A percentile compares a stretch with the other conserved stretches of the same genome.
Evolutionary conservation across 2,797 vertebrate genomes (phyloP).

Genomic region (Pteronotus mesoamericanus): DNA sequence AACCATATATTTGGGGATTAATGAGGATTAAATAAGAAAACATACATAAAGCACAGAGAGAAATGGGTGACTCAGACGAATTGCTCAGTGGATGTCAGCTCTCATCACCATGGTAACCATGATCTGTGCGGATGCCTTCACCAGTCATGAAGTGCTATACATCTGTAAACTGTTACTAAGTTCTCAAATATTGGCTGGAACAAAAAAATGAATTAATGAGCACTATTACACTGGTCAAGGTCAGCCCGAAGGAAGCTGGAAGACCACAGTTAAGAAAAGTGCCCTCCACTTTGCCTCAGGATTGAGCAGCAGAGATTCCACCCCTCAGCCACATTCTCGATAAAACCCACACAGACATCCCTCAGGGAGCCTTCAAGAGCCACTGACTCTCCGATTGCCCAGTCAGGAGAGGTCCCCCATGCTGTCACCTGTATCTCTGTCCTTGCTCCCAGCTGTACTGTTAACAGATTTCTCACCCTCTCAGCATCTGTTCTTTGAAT

Average conservation of each 20-base stretch:
- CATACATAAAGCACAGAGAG: not conserved
- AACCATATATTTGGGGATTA: no score
- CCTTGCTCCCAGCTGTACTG: not conserved
- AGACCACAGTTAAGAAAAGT: not conserved
- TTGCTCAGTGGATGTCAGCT: not conserved
- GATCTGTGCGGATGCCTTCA: not conserved
- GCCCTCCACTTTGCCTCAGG: not conserved
- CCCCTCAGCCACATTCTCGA: not conserved
- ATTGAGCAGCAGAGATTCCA: not conserved
- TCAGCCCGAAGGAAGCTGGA: not conserved
- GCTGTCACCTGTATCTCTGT: not conserved
- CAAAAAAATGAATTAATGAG: not conserved
- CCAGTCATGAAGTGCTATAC: not conserved
- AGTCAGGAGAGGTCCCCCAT: not conserved
- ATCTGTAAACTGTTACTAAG: no score
- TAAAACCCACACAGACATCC: not conserved
- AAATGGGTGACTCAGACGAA: not conserved
- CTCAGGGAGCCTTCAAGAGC: not conserved
- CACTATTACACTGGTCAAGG: not conserved
- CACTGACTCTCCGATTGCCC: not conserved
- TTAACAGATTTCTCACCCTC: not conserved
- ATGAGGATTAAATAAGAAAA: not conserved
- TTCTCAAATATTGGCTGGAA: not conserved
- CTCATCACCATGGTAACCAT: fast-evolving
- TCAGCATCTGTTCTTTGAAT: not conserved